These are phyloP conservation scores for Danio albolineatus DNA, from an alignment of 2,797 vertebrate species.

Conservation along the genomic window DNA sequence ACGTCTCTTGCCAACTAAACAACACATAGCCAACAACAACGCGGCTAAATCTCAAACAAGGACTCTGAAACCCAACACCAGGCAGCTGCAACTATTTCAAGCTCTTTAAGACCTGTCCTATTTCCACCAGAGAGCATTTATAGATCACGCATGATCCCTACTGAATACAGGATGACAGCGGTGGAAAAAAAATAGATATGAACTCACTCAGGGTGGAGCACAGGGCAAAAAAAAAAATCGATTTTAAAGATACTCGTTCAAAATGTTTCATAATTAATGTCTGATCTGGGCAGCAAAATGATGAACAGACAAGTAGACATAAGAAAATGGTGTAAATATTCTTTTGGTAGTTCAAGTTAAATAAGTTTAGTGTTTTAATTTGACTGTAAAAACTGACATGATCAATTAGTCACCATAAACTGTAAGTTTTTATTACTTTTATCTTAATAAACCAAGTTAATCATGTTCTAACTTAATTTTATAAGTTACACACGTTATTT, in stretches of 20 bases:
- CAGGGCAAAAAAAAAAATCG: not conserved
- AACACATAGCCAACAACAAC: conserved; percentile 39
- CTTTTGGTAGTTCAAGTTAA: not conserved
- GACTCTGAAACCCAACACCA: conserved; percentile 60
- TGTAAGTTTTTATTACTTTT: no score
- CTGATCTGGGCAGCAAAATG: not conserved
- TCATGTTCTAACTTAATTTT: no score
- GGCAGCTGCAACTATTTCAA: conserved; percentile 59
- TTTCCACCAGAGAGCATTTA: conserved; percentile 54
- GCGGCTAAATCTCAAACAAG: conserved; percentile 40
- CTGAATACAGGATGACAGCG: conserved; percentile 28
- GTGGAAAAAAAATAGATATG: conserved; percentile 40
- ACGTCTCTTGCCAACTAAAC: conserved; percentile 17
- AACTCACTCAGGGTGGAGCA: conserved; percentile 40
- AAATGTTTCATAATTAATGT: conserved; percentile 12
- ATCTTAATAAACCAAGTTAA: no score
- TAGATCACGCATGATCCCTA: conserved; percentile 40
- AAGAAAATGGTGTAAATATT: not conserved
- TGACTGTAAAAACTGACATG: no score
- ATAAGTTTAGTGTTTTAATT: no score
- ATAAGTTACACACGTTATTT: no score
- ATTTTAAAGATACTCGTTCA: not conserved
- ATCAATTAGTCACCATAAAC: no score
- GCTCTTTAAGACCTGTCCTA: conserved; percentile 50
- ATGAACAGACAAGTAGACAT: not conserved